A percentile compares a stretch with the other conserved stretches of the same genome.
Evolutionary conservation across 2,113 vertebrate species (phyloP).

Genomic region (Ardeotis arabs): DNA sequence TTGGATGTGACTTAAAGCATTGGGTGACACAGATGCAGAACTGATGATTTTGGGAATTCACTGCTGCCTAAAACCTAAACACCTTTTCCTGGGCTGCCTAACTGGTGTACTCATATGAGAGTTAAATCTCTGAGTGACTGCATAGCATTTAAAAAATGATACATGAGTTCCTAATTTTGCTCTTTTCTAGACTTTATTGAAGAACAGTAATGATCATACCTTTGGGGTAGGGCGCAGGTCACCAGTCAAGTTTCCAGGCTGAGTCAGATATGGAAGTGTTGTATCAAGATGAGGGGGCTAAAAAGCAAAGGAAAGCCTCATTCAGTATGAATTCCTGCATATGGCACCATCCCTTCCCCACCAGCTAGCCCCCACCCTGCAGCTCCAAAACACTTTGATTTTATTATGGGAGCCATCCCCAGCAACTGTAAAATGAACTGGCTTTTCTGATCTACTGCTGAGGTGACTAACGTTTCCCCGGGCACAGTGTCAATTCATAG

Average conservation of each 20-base stretch:
- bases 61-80: neutral
- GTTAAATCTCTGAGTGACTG: neutral
- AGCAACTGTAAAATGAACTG: neutral
- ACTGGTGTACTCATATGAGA: neutral
- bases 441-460: neutral
- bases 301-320: slow-evolving; percentile 29
- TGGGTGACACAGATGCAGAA: neutral
- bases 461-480: fast-evolving
- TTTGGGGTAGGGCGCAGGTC: neutral
- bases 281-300: neutral
- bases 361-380: neutral
- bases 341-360: neutral
- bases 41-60: neutral
- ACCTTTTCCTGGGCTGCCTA: neutral
- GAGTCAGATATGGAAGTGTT: neutral
- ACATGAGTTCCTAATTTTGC: neutral
- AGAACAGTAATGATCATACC: neutral
- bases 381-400: neutral
- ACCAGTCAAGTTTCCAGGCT: neutral
- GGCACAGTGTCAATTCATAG: neutral
- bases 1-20: neutral
- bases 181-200: neutral
- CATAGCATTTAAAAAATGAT: neutral
- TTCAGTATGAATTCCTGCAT: slow-evolving; percentile 14
- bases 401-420: neutral